A percentile compares a stretch with the other conserved stretches of the same genome.
Conservation (phyloP, 2,888 invertebrate genomes). For the Aradus depressus region DNA sequence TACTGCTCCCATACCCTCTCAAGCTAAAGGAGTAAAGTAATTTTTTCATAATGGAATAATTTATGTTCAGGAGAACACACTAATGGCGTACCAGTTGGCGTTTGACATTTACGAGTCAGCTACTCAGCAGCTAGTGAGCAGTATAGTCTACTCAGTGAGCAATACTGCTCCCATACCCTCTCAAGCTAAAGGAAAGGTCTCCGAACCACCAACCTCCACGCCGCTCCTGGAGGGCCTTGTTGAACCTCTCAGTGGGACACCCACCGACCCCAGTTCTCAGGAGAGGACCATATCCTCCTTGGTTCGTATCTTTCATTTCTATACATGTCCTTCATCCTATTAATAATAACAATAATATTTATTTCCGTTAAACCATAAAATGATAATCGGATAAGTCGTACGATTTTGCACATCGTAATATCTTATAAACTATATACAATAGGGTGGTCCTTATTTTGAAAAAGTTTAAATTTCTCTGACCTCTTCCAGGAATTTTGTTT, state of each 20-base stretch:
- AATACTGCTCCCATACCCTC: slow-evolving; percentile 50
- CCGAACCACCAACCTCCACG: slow-evolving; percentile 10
- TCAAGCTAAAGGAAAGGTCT: slow-evolving; percentile 11
- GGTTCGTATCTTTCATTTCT: slow-evolving; percentile 22
- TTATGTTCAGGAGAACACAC: slow-evolving; percentile 54
- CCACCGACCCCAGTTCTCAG: slow-evolving; percentile 13
- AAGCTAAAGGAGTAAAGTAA: slow-evolving; percentile 12
- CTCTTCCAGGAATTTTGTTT: too few species aligned
- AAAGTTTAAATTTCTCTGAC: too few species aligned
- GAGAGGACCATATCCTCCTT: slow-evolving; percentile 18
- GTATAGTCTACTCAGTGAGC: slow-evolving; percentile 70
- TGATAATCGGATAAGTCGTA: too few species aligned
- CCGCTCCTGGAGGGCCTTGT: slow-evolving; percentile 14
- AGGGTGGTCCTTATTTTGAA: too few species aligned
- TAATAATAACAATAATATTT: too few species aligned
- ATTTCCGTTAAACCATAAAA: too few species aligned
- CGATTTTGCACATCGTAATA: too few species aligned
- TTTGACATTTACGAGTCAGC: slow-evolving; percentile 99
- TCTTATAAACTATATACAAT: too few species aligned
- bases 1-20: slow-evolving; percentile 48
- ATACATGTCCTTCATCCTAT: too few species aligned
- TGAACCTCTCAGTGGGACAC: slow-evolving; percentile 4
- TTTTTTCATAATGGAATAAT: too few species aligned
- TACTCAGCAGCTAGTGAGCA: slow-evolving; percentile 89
- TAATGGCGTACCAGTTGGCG: slow-evolving; percentile 98